Base-by-base conservation (phyloP, 1,140 invertebrate species). In the Drosophila eugracilis region DNA sequence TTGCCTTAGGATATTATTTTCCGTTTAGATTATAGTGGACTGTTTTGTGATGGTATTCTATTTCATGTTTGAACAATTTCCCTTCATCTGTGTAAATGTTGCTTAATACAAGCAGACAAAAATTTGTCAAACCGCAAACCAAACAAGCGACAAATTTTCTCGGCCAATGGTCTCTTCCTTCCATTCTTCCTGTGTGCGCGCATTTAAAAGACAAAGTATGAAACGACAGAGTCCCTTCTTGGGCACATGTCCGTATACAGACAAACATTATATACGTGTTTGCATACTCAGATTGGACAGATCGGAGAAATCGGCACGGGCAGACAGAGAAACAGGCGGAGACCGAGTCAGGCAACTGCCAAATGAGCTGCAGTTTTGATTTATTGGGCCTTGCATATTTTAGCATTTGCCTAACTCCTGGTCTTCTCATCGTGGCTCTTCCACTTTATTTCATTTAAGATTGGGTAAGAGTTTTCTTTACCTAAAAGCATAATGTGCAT, bases 401-500 rank as follows among this genome's bases (percentile, higher is more conserved):
- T 53, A 54, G 47, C 48, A 73, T 70, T 49, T 19, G 28, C 17
- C 34, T 26, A 30, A 4, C 37, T 32, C n/a, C 17, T 30, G 24
- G 49, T 4, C 39, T 19, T 26, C 47, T 28, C 26, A 9, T 1
- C 32, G 12, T 15, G 14, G 6, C 6, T n/a, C 59, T 48, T 49
- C 42, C 26, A 26, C 26, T 4, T 32, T 12, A n/a, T n/a, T 66
- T 48, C 24, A 19, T 30, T 49, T 49, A 21, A 26, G 28, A 71
- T 58, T 81, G 59, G 59, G 66, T 81, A 67, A 62, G 50, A 52
- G 45, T 44, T 52, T 67, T 21, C 59, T 39, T 45, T 75, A 79
- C 63, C 79, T 83, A 84, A 83, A 75, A 80, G 80, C 80, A 85
- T 75, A 71, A 85, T 83, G 79, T 85, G 80, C 79, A 85, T 79